Conservation (phyloP, 1,140 invertebrate genomes). For the Drepana arcuata region DNA sequence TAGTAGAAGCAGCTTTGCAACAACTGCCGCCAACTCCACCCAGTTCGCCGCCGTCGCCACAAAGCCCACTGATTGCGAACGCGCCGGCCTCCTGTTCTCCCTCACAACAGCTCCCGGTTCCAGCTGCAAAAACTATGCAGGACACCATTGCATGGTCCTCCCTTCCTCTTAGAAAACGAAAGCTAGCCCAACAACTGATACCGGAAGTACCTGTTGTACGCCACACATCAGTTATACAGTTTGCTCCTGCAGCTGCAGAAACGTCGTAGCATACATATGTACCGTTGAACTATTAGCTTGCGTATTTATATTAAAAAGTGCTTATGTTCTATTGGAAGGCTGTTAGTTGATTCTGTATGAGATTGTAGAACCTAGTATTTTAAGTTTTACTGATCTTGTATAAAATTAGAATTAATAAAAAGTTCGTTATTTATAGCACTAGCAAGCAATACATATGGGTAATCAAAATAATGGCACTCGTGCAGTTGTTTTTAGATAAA, state of each 20-base stretch:
- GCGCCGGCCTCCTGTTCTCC: constrained; percentile 9
- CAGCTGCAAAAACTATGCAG: constrained; percentile 62
- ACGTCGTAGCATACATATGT: too few species aligned
- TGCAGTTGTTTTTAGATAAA: too few species aligned
- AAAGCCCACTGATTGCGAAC: constrained; percentile 16
- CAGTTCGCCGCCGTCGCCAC: constrained; percentile 74
- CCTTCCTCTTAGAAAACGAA: constrained; percentile 75
- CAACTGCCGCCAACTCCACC: constrained; percentile 76
- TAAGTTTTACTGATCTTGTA: too few species aligned
- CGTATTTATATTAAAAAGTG: constrained; percentile 1
- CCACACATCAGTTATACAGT: constrained; percentile 86
- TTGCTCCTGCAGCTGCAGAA: constrained; percentile 76
- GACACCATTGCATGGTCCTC: constrained; percentile 34
- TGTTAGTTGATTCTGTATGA: constrained; percentile 3
- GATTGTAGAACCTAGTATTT: too few species aligned
- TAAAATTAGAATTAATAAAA: too few species aligned
- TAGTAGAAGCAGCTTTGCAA: constrained; percentile 81
- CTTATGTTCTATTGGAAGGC: constrained; percentile 5
- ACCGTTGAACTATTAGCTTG: too few species aligned
- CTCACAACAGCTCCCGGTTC: constrained; percentile 24
- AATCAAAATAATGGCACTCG: too few species aligned
- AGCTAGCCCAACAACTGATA: constrained; percentile 76
- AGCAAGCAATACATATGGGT: too few species aligned
- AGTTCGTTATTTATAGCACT: too few species aligned
- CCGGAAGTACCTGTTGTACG: constrained; percentile 58